Percentiles rank a stretch among this genome's conserved stretches.
phyloP scores from a whole-genome alignment of 2,113 vertebrate genomes.

The Otocyon megalotis region DNA sequence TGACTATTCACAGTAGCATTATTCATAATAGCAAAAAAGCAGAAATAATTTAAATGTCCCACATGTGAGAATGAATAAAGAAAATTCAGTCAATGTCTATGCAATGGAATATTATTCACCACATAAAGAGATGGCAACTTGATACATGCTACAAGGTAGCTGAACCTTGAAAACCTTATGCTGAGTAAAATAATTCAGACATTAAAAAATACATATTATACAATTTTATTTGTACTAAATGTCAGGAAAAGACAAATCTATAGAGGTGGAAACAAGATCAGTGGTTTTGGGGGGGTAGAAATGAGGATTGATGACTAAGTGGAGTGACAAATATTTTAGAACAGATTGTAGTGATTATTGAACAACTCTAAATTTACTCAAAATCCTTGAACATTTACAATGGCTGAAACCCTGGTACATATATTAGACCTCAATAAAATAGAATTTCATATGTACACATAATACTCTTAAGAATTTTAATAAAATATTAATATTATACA shows the following conservation, averaged over 20 bases:
- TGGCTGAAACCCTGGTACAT: not conserved
- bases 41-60: not conserved
- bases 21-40: not conserved
- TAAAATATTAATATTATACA: not conserved
- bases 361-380: not conserved
- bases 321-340: not conserved
- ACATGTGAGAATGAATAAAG: not conserved
- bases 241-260: not conserved
- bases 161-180: not conserved
- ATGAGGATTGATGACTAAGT: not conserved
- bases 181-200: not conserved
- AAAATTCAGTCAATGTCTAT: not conserved
- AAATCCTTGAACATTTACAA: not conserved
- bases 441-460: not conserved
- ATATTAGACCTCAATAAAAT: not conserved
- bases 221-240: not conserved
- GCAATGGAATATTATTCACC: conserved; percentile 12
- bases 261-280: not conserved
- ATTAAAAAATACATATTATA: not conserved
- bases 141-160: not conserved
- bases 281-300: not conserved
- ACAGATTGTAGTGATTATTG: not conserved
- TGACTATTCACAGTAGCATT: not conserved
- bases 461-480: not conserved
- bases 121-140: not conserved